Evolutionary conservation across 53 echinoderm and acorn worm species (phyloP), one percentile per base, ranked within the genome.

Genomic region (Crossaster papposus): DNA sequence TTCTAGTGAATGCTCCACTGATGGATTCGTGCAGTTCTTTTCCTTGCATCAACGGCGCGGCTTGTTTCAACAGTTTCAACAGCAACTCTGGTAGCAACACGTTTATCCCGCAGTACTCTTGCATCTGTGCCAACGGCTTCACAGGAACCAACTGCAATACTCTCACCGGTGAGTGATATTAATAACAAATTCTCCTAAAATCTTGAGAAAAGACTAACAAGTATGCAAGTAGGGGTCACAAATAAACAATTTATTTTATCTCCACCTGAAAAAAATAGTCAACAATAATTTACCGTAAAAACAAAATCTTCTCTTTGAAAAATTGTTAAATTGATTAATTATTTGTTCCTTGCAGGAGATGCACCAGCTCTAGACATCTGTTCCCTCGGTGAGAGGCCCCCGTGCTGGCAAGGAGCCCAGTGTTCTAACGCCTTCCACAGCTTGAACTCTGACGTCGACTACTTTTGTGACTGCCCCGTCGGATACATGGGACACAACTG

Each of bases 401-500:
- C 89, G 5, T 97, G 97, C 79, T 30, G 85, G 29, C 91, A 97
- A 33, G 94, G 94, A n/a, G 98, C 96, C 2, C 78, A 54, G 7
- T 97, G 97, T 80, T 36, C 55, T 23, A 96, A 96, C 55, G 76
- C 93, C 31, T 96, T 78, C 88, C 92, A 96, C 86, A 92, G 93
- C 91, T 89, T 89, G 34, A 93, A 95, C 80, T 86, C 91, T 63
- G 79, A 79, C 64, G 83, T 95, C 11, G 90, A 94, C 37, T 99
- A 95, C 91, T 92, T 81, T 85, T 96, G 99, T 77, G 80, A 81
- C 23, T 99, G 96, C 72, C 93, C 96, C 11, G 86, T 92, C 5
- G 96, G 96, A n/a, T 99, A 80, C 85, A 90, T 90, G 55, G 99
- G 96, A 23, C 93, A 96, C 72, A 91, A 91, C 84, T 99, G 96